These are phyloP conservation scores for Salpingus planirostris DNA, from an alignment of 2,888 invertebrate genomes.

Conservation along the genomic window DNA sequence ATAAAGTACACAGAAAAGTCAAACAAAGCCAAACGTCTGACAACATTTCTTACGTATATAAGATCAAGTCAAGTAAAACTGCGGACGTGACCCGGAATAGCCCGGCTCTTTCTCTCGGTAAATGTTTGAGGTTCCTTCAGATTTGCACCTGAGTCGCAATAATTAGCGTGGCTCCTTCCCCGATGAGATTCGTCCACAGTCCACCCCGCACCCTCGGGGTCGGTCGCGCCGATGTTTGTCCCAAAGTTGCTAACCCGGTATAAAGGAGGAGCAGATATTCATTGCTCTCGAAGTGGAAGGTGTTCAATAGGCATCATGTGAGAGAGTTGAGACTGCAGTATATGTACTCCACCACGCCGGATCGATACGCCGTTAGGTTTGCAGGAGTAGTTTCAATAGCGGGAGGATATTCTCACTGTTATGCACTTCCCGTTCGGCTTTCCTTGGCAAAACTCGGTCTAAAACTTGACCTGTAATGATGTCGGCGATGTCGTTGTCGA, in stretches of 20 bases:
- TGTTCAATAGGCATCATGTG: constrained; percentile 13
- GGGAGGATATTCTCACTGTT: constrained; percentile 12
- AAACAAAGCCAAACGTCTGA: constrained; percentile 13
- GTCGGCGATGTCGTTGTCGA: no score
- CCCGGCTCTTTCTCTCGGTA: constrained; percentile 7
- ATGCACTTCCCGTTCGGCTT: constrained; percentile 14
- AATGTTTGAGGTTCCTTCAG: constrained; percentile 12
- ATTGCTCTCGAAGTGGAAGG: constrained; percentile 8
- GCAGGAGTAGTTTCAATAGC: constrained; percentile 13
- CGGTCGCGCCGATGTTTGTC: no score
- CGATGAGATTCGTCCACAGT: no score
- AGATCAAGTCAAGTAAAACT: constrained; percentile 15
- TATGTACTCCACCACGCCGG: constrained; percentile 4
- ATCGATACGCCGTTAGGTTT: constrained; percentile 14
- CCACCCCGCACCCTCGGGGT: no score
- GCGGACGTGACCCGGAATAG: constrained; percentile 14
- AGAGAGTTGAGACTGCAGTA: constrained; percentile 10
- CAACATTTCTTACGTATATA: constrained; percentile 14
- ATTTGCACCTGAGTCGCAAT: constrained; percentile 8
- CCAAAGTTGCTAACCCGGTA: no score
- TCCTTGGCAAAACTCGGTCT: constrained; percentile 8
- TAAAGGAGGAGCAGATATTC: constrained; percentile 2
- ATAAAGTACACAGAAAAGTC: constrained; percentile 14
- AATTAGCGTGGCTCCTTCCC: no score
- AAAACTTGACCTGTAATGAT: constrained; percentile 15